phyloP scores from a whole-genome alignment of 2,888 invertebrate genomes.

The Andrena minutula region DNA sequence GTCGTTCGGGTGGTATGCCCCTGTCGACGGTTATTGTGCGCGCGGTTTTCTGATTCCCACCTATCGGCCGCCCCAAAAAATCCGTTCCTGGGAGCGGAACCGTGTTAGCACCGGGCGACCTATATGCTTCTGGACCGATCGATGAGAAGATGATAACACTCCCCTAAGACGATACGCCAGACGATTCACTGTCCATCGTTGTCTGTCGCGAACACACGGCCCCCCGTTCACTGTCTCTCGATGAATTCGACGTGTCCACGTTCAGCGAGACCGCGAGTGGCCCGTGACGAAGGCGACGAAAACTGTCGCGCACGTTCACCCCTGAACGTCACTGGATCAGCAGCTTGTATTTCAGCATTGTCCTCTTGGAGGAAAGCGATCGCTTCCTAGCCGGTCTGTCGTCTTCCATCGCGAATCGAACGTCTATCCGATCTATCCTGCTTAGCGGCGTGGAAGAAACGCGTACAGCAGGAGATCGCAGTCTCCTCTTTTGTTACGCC shows the following conservation, averaged over 20 bases:
- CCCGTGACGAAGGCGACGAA: not conserved
- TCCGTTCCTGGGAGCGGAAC: conserved; percentile 21
- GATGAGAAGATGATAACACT: conserved; percentile 64
- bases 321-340: conserved; percentile 67
- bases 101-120: conserved; percentile 52
- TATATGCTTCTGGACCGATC: conserved; percentile 69
- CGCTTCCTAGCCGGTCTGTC: conserved; percentile 72
- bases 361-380: conserved; percentile 72
- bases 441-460: not conserved
- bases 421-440: not conserved
- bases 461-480: not conserved
- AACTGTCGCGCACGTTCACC: conserved; percentile 5
- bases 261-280: not conserved
- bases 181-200: conserved; percentile 35
- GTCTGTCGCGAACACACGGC: conserved; percentile 3
- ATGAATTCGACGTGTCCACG: not conserved
- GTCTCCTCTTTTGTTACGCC: not conserved
- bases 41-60: not conserved
- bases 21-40: not conserved
- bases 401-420: conserved; percentile 70
- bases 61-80: not conserved
- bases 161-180: conserved; percentile 46
- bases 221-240: not conserved
- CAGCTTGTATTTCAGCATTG: conserved; percentile 72
- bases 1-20: not conserved